Conservation (phyloP, 2,888 invertebrate genomes). For the Agrochola lota region DNA sequence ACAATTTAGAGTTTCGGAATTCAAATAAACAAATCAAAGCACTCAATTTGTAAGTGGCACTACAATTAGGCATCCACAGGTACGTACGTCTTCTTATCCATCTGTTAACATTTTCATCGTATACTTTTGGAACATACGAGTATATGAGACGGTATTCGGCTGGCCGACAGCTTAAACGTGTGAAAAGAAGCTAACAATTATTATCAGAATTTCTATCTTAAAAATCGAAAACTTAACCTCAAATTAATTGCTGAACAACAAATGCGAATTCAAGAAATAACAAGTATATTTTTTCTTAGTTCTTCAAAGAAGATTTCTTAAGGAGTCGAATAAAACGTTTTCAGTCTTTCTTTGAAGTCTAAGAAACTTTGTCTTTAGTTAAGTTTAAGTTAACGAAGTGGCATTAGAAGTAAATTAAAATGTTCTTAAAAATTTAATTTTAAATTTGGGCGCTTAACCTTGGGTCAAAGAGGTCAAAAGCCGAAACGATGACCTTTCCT, state of each 20-base stretch:
- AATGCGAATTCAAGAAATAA: neutral
- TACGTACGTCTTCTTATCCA: neutral
- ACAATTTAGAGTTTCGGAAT: no score
- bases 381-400: slow-evolving; percentile 25
- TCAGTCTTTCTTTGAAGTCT: slow-evolving; percentile 15
- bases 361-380: slow-evolving; percentile 3
- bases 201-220: no score
- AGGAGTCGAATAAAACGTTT: neutral
- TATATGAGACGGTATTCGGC: neutral
- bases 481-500: slow-evolving; percentile 34
- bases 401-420: slow-evolving; percentile 19
- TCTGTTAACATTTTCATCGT: neutral
- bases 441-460: slow-evolving; percentile 24
- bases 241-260: neutral
- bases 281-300: neutral
- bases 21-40: neutral
- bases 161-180: neutral
- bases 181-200: neutral
- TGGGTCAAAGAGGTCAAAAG: slow-evolving; percentile 44
- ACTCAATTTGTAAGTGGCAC: neutral
- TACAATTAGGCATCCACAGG: neutral
- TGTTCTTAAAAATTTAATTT: slow-evolving; percentile 22
- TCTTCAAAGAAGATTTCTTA: neutral
- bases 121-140: neutral
- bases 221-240: neutral